Evolutionary conservation across 1,140 invertebrate species (phyloP).

Genomic region (Zaprionus inermis): DNA sequence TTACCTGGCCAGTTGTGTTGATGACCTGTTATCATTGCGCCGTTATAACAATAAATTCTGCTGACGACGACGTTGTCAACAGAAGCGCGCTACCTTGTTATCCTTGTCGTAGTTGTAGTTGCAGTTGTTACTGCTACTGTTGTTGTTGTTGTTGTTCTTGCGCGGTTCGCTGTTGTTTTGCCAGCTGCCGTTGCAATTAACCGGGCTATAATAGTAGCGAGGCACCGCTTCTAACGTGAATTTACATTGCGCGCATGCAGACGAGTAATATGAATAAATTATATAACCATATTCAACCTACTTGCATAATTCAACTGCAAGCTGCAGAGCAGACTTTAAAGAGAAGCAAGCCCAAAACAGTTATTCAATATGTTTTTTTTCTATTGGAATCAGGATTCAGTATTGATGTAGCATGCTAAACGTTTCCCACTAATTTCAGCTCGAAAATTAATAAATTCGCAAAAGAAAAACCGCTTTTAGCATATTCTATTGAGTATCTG

Average conservation of each 20-base stretch:
- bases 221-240: slow-evolving; percentile 71
- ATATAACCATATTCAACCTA: not conserved
- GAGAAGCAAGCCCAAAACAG: not conserved
- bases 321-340: not conserved
- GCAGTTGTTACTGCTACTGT: slow-evolving; percentile 51
- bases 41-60: slow-evolving; percentile 80
- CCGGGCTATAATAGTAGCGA: slow-evolving; percentile 72
- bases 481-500: too few relatives aligned
- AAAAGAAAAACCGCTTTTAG: too few relatives aligned
- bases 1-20: slow-evolving; percentile 78
- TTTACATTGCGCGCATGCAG: slow-evolving; percentile 43
- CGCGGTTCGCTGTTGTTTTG: slow-evolving; percentile 77
- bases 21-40: slow-evolving; percentile 80
- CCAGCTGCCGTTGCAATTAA: slow-evolving; percentile 80
- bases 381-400: too few relatives aligned
- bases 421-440: too few relatives aligned
- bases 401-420: too few relatives aligned
- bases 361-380: too few relatives aligned
- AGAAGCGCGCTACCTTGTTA: slow-evolving; percentile 32
- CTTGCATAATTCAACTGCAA: not conserved
- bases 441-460: too few relatives aligned
- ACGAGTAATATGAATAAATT: slow-evolving; percentile 20
- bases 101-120: slow-evolving; percentile 42
- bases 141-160: slow-evolving; percentile 66
- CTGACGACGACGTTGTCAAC: slow-evolving; percentile 59